These are phyloP conservation scores for Solea senegalensis DNA, from an alignment of 2,113 vertebrate genomes.

Conservation along the genomic window DNA sequence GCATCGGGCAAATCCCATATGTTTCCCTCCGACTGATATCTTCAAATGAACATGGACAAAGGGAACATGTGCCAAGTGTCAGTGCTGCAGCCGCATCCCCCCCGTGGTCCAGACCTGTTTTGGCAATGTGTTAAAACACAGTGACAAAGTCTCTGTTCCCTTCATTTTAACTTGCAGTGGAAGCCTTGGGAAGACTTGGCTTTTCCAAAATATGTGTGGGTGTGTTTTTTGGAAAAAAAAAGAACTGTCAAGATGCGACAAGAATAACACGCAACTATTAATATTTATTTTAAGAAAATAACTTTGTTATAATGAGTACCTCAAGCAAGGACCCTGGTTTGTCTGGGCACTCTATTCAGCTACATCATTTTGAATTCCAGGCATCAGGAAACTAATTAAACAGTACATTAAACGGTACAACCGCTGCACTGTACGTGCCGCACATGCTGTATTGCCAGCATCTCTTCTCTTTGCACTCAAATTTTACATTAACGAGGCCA, in stretches of 20 bases:
- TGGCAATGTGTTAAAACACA: neutral
- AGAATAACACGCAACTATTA: too few relatives aligned
- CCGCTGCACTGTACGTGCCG: neutral
- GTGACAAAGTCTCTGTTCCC: neutral
- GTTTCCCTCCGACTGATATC: neutral
- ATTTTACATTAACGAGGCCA: slow-evolving; percentile 10
- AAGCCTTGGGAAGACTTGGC: neutral
- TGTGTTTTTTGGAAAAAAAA: too few relatives aligned
- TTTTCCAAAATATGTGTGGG: neutral
- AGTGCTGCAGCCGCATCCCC: slow-evolving; percentile 5
- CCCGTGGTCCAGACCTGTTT: slow-evolving; percentile 6
- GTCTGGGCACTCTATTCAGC: neutral
- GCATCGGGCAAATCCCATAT: slow-evolving; percentile 28
- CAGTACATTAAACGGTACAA: slow-evolving; percentile 18
- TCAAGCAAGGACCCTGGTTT: neutral
- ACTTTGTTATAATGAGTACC: too few relatives aligned
- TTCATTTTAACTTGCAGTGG: neutral
- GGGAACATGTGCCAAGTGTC: slow-evolving; percentile 5
- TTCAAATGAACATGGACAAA: slow-evolving; percentile 3
- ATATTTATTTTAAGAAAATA: too few relatives aligned
- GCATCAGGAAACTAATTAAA: slow-evolving; percentile 12
- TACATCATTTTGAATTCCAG: slow-evolving; percentile 7
- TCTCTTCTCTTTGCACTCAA: neutral
- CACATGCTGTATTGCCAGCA: slow-evolving; percentile 2
- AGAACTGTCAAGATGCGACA: too few relatives aligned